Evolutionary conservation across 2,797 vertebrate genomes (phyloP), one percentile per base, ranked within the genome.

Genomic region (Todus mexicanus): DNA sequence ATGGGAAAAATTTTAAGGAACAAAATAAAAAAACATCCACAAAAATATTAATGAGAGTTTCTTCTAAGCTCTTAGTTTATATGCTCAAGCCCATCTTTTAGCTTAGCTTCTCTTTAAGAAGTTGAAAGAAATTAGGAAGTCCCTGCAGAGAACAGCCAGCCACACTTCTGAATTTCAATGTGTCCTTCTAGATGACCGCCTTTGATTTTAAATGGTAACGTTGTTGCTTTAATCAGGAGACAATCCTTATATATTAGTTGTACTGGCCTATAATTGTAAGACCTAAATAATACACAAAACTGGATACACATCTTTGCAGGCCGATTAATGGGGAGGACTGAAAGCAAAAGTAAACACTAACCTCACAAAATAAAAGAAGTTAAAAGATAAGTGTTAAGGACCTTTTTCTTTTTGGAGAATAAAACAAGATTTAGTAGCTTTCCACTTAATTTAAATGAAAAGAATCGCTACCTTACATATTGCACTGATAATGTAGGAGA

Each of bases 341-440:
- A 95, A 97, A 97, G 96, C 96, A 97, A 97, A 97, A 97, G 96
- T 97, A 98, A 98, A 97, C 97, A 97, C 83, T 95, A 97, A 96
- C 94, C 95, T 95, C 96, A 92, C 91, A 90, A 97, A 97, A 97
- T 97, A 95, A 97, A 98, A 97, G 97, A 97, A 97, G 97, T 97
- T 97, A 97, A 97, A 97, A 97, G 95, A 97, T 97, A 97, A 98
- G 96, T 97, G 97, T 97, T 97, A 96, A 97, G 97, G 96, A 96
- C 98, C 98, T 98, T 99, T 99, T 98, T 98, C 98, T 98, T 98
- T 98, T 98, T 98, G 96, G 93, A 97, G 97, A 99, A 99, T 99
- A 98, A 99, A 99, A 99, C 98, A 98, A 98, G 99, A 99, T 99
- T 99, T 99, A 99, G 99, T 99, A 98, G 99, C 99, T 99, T 99